Conservation (phyloP, 2,797 vertebrate genomes). For the Enoplosus armatus region DNA sequence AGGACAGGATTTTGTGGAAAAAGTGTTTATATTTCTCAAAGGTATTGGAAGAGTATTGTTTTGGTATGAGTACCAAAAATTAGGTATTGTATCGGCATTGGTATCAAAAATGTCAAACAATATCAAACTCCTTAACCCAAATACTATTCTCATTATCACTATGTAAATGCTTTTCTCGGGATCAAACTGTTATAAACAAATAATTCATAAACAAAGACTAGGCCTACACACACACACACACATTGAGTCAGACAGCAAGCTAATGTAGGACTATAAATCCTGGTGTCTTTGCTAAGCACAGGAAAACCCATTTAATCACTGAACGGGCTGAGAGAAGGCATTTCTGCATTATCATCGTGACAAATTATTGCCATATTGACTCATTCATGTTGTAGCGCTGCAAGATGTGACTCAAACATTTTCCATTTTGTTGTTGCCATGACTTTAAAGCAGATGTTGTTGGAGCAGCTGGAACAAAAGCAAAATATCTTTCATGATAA, state of each 20-base stretch:
- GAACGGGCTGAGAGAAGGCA: not conserved
- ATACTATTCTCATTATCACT: not conserved
- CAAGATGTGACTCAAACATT: not conserved
- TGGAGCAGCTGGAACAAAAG: not conserved
- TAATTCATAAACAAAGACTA: not conserved
- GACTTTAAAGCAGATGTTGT: not conserved
- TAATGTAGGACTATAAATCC: constrained; percentile 48
- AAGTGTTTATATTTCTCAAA: not conserved
- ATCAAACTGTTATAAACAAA: no score
- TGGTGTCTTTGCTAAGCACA: constrained; percentile 19
- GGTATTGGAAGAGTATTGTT: not conserved
- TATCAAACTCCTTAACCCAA: not conserved
- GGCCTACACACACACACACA: constrained; percentile 18
- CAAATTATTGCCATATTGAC: constrained; percentile 10
- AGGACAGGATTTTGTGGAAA: not conserved
- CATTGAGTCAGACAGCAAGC: constrained; percentile 33
- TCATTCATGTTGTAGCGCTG: constrained; percentile 1
- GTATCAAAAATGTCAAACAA: not conserved
- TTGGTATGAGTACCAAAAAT: not conserved
- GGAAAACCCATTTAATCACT: constrained; percentile 49
- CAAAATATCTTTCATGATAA: not conserved
- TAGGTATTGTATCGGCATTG: not conserved
- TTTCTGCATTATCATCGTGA: constrained; percentile 21
- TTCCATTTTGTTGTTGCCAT: not conserved
- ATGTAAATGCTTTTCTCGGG: no score